Base-by-base conservation (phyloP, 2,888 invertebrate genomes). In the Aplocera efformata region DNA sequence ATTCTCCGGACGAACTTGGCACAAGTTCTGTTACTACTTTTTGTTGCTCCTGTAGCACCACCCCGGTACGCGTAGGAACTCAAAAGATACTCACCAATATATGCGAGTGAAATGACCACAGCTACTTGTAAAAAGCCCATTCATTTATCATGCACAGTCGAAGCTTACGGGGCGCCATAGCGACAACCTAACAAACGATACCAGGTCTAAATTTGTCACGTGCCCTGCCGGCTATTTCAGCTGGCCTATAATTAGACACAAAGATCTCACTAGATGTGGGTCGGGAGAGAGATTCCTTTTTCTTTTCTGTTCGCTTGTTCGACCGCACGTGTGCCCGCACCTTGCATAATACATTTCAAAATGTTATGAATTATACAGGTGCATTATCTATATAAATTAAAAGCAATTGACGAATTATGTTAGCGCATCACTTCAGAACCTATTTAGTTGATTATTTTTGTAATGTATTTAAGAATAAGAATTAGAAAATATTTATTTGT, bases 191-290 rank as follows among this genome's bases (percentile, higher is more conserved):
- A 66, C 59, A 61, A 43, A 63, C 58, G 62, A 56, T 56, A 59
- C 57, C 39, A 50, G 53, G 45, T 70, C 80, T 82, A 82, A 71
- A 64, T 77, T 64, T 48, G 80, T 73, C 69, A 53, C 63, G 72
- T 71, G 63, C 70, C 78, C 79, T 73, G 82, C 70, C 72, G 73
- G 70, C 70, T 80, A 82, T 82, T 83, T 81, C 76, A 77, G 80
- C 80, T 72, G 51, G 3, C 35, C 77, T 81, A 82, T 65, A 60
- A 61, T 67, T 79, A 79, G 27, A 35, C 68, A 76, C 76, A 74
- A 72, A 74, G 66, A 68, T 67, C 62, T 60, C 54, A 58, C 48
- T 53, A 65, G 58, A 79, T 80, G 77, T 80, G 80, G 81, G 79
- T 81, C 80, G 79, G 13, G 13, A 17, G 13, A 17, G 13, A 60